Conservation (phyloP, 2,113 vertebrate species). For the Atrichornis clamosus region DNA sequence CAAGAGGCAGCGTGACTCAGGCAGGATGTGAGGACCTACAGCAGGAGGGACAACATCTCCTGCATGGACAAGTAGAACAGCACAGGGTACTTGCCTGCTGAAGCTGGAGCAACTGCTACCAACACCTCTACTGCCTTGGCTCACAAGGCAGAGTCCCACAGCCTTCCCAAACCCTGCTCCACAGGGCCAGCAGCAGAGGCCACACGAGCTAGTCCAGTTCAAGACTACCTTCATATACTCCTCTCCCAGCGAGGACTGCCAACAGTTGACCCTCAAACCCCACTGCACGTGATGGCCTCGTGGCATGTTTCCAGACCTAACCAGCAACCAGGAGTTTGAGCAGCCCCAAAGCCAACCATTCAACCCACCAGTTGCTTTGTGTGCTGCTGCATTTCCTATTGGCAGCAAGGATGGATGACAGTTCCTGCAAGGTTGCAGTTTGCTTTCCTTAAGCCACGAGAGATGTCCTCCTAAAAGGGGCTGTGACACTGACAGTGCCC, state of each 20-base stretch:
- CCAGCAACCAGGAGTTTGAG: not conserved
- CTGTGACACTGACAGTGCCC: not conserved
- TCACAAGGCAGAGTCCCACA: not conserved
- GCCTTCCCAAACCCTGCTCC: not conserved
- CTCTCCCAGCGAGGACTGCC: not conserved
- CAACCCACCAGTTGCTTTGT: not conserved
- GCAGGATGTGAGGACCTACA: not conserved
- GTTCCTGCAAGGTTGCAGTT: not conserved
- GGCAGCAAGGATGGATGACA: not conserved
- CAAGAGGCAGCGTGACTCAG: not conserved
- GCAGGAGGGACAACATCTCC: not conserved
- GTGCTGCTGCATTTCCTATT: not conserved
- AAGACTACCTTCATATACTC: not conserved
- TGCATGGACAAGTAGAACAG: not conserved
- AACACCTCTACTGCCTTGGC: not conserved
- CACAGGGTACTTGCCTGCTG: not conserved
- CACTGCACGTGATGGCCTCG: not conserved
- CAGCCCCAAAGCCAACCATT: not conserved
- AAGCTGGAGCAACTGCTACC: not conserved
- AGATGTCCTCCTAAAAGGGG: not conserved
- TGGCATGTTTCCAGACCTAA: not conserved
- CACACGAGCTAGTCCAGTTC: fast-evolving
- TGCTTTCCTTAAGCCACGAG: not conserved
- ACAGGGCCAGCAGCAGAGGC: not conserved
- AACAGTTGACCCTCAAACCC: not conserved